phyloP scores from a whole-genome alignment of 2,113 vertebrate species.

The Myotis lucifugus region DNA sequence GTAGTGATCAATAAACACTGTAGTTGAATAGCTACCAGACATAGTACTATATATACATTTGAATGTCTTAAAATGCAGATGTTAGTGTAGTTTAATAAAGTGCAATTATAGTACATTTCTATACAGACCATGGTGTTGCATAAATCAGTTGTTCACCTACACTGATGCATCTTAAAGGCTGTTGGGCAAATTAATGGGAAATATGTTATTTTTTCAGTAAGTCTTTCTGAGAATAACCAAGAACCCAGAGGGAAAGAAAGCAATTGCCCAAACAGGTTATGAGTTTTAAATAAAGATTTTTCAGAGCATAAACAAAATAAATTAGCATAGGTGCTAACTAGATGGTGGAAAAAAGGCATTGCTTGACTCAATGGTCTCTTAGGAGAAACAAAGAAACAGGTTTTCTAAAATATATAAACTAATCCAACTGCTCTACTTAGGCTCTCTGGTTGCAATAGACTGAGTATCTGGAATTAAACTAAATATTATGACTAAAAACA shows the following conservation, averaged over 20 bases:
- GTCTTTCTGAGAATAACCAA: conserved; percentile 42
- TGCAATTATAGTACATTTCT: conserved; percentile 40
- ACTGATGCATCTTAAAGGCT: conserved; percentile 12
- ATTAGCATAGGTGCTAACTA: conserved; percentile 61
- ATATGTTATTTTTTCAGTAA: background rate
- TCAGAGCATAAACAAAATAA: conserved; percentile 50
- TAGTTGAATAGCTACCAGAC: background rate
- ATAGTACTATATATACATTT: background rate
- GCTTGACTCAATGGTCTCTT: conserved; percentile 58
- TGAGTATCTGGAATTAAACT: conserved; percentile 55
- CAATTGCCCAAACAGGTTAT: conserved; percentile 61
- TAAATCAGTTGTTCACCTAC: conserved; percentile 32
- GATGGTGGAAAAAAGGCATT: conserved; percentile 58
- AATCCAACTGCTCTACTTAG: conserved; percentile 69
- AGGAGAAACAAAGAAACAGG: conserved; percentile 64
- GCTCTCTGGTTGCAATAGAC: conserved; percentile 34
- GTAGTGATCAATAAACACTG: background rate
- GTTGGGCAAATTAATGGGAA: conserved; percentile 25
- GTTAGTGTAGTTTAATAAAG: background rate
- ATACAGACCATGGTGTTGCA: background rate
- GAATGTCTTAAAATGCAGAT: conserved; percentile 16
- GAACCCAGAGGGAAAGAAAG: conserved; percentile 40
- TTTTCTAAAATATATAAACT: conserved; percentile 61
- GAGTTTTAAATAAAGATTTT: conserved; percentile 61
- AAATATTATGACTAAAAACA: conserved; percentile 49